Evolutionary conservation across 2,888 invertebrate genomes (phyloP).

Genomic region (Lepidocyrtinus sp.): DNA sequence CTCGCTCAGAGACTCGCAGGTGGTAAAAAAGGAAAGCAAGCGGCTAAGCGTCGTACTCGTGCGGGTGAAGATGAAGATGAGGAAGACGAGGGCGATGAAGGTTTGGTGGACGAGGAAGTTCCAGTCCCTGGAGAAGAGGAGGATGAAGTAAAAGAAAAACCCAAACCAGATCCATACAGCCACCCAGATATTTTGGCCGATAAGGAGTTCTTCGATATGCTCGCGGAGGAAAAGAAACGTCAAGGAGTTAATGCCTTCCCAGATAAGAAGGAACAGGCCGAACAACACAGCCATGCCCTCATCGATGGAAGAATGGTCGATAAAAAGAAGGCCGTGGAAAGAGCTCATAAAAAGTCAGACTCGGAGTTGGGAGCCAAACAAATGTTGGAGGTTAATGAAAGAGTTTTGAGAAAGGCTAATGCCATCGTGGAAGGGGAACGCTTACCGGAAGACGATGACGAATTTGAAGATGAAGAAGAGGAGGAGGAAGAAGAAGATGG

Average conservation of each 20-base stretch:
- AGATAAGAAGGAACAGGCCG: conserved; percentile 41
- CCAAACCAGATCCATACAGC: conserved; percentile 1
- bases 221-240: conserved; percentile 46
- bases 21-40: background rate
- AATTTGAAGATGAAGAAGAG: conserved; percentile 11
- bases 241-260: conserved; percentile 59
- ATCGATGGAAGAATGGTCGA: conserved; percentile 9
- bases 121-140: background rate
- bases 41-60: background rate
- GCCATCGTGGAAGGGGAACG: conserved; percentile 2
- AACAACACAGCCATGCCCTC: conserved; percentile 16
- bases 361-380: conserved; percentile 23
- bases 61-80: background rate
- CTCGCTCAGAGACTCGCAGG: conserved; percentile 30
- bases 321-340: background rate
- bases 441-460: background rate
- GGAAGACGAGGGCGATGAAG: background rate
- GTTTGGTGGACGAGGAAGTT: background rate
- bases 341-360: background rate
- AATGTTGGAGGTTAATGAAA: conserved; percentile 15
- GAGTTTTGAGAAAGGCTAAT: background rate
- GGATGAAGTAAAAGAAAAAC: background rate
- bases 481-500: background rate
- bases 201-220: conserved; percentile 37
- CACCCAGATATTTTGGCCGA: conserved; percentile 15